Evolutionary conservation across 2,888 invertebrate species (phyloP).

Genomic region (Oscheius onirici): DNA sequence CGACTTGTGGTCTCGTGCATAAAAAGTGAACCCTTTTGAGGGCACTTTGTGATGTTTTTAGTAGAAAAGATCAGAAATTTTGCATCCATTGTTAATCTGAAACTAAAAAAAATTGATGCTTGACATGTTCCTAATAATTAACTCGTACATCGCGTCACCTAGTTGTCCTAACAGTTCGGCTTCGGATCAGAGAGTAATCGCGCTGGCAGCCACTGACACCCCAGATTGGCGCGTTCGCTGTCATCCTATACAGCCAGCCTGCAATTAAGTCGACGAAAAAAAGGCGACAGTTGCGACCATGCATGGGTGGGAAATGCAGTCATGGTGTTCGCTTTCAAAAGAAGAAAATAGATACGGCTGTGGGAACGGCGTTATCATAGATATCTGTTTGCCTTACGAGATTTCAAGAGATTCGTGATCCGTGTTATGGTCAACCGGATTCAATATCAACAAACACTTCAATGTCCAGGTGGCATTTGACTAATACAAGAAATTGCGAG

Average conservation of each 20-base stretch:
- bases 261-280: constrained; percentile 18
- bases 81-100: too few species aligned
- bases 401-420: constrained; percentile 20
- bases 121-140: too few species aligned
- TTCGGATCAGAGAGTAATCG: constrained; percentile 16
- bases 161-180: neutral
- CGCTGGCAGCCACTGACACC: constrained; percentile 27
- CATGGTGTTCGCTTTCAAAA: neutral
- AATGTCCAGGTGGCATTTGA: neutral
- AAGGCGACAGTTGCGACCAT: neutral
- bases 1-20: too few species aligned
- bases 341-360: neutral
- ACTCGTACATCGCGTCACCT: too few species aligned
- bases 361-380: constrained; percentile 7
- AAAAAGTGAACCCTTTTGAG: neutral
- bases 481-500: too few species aligned
- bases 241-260: constrained; percentile 10
- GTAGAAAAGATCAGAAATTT: neutral
- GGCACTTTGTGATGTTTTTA: neutral
- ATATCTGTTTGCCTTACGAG: constrained; percentile 25
- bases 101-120: too few species aligned
- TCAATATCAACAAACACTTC: constrained; percentile 21
- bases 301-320: constrained; percentile 6
- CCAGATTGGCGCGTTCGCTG: constrained; percentile 27
- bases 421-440: constrained; percentile 25